Conservation (phyloP, 2,113 vertebrate genomes). For the Pimephales promelas region DNA sequence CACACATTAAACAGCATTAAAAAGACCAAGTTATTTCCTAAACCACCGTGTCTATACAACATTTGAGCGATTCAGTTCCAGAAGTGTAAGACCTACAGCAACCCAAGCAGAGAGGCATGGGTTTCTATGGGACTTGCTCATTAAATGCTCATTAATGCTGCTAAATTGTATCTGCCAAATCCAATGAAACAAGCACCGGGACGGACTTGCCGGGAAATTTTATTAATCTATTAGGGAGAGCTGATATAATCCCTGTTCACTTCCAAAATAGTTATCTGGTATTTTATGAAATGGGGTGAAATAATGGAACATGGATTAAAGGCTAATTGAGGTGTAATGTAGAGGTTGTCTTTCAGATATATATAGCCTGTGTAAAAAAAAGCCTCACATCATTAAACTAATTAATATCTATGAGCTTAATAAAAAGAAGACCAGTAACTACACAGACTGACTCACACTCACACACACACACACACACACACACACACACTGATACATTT, state of each 20-base stretch:
- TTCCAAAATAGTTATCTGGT: slow-evolving; percentile 69
- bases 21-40: background rate
- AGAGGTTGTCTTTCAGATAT: slow-evolving; percentile 65
- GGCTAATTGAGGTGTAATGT: slow-evolving; percentile 72
- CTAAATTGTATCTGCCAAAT: slow-evolving; percentile 56
- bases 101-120: background rate
- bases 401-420: slow-evolving; percentile 52
- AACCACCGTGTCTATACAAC: background rate
- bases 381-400: slow-evolving; percentile 67
- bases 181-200: slow-evolving; percentile 44
- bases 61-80: background rate
- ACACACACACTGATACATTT: too few species aligned
- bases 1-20: background rate
- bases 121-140: slow-evolving; percentile 52
- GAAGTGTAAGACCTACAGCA: slow-evolving; percentile 23
- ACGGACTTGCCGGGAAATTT: slow-evolving; percentile 48
- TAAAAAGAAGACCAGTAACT: slow-evolving; percentile 8
- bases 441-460: background rate
- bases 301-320: slow-evolving; percentile 68
- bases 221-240: slow-evolving; percentile 69
- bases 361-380: slow-evolving; percentile 61
- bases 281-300: slow-evolving; percentile 60
- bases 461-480: too few species aligned
- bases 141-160: slow-evolving; percentile 59
- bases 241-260: slow-evolving; percentile 66